A percentile compares a stretch with the other conserved stretches of the same genome.
Evolutionary conservation across 2,113 vertebrate genomes (phyloP).

Genomic region (Rhinoptilus africanus): DNA sequence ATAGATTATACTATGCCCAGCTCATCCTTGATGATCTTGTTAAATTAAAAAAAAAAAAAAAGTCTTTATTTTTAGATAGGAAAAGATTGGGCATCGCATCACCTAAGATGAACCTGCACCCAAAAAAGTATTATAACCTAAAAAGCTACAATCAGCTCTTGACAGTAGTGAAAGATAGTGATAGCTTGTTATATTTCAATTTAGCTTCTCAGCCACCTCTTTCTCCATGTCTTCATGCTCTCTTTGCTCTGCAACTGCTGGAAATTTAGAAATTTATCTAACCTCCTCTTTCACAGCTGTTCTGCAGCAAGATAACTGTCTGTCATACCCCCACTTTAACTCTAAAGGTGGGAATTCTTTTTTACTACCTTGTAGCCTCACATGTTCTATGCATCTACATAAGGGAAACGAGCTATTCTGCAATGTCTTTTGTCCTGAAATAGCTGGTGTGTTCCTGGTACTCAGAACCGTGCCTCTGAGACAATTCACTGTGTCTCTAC

Average conservation of each 20-base stretch:
- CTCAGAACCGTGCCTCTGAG: not conserved
- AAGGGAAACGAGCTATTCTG: not conserved
- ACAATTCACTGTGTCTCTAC: not conserved
- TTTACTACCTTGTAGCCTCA: not conserved
- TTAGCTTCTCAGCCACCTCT: not conserved
- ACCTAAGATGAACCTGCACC: not conserved
- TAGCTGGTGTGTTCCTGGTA: not conserved
- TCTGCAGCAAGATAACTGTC: not conserved
- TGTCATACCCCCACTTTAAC: not conserved
- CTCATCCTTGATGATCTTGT: not conserved
- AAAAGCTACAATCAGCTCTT: not conserved
- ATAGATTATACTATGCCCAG: not conserved
- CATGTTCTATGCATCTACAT: rapidly evolving
- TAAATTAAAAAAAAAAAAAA: not conserved
- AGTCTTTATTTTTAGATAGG: not conserved
- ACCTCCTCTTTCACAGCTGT: not conserved
- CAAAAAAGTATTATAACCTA: not conserved
- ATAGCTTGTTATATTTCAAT: not conserved
- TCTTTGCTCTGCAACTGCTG: not conserved
- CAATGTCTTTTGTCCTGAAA: not conserved
- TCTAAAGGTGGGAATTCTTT: not conserved
- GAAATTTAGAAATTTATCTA: not conserved
- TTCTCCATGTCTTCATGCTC: not conserved
- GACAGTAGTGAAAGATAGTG: not conserved
- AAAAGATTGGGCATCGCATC: not conserved